Evolutionary conservation across 1,140 invertebrate genomes (phyloP).

Genomic region (Bicyclus anynana): DNA sequence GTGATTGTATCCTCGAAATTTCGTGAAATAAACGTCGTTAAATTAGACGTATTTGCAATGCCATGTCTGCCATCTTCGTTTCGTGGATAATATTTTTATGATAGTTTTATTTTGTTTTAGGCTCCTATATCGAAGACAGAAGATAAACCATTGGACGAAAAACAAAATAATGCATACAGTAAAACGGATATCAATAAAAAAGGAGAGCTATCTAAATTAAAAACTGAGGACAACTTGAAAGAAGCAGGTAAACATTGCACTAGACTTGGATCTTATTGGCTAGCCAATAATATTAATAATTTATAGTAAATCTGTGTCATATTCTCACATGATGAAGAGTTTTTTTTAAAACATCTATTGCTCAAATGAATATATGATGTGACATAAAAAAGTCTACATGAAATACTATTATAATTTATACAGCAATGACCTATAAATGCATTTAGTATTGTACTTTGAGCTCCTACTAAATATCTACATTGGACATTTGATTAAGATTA

Average conservation of each 20-base stretch:
- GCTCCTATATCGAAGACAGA: slow-evolving; percentile 26
- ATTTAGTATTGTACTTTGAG: not conserved
- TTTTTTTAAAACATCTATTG: not conserved
- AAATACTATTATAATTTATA: not conserved
- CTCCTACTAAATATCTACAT: not conserved
- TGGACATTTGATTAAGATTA: too few species aligned
- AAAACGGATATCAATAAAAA: slow-evolving; percentile 39
- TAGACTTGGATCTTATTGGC: too few species aligned
- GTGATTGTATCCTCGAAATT: not conserved
- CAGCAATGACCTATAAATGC: not conserved
- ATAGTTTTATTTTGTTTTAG: slow-evolving; percentile 42
- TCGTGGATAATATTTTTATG: slow-evolving; percentile 28
- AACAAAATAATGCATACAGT: slow-evolving; percentile 33
- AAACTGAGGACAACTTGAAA: slow-evolving; percentile 44
- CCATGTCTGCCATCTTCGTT: slow-evolving; percentile 48
- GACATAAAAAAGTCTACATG: not conserved
- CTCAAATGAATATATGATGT: not conserved
- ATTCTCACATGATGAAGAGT: too few species aligned
- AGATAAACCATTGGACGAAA: slow-evolving; percentile 21
- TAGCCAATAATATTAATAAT: too few species aligned
- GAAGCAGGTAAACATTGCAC: slow-evolving; percentile 56
- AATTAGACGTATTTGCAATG: slow-evolving; percentile 11
- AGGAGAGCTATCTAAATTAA: slow-evolving; percentile 42
- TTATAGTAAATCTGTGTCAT: too few species aligned
- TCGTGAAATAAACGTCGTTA: slow-evolving; percentile 7